These are phyloP conservation scores for Hypena proboscidalis DNA, from an alignment of 2,888 invertebrate genomes.

Conservation along the genomic window DNA sequence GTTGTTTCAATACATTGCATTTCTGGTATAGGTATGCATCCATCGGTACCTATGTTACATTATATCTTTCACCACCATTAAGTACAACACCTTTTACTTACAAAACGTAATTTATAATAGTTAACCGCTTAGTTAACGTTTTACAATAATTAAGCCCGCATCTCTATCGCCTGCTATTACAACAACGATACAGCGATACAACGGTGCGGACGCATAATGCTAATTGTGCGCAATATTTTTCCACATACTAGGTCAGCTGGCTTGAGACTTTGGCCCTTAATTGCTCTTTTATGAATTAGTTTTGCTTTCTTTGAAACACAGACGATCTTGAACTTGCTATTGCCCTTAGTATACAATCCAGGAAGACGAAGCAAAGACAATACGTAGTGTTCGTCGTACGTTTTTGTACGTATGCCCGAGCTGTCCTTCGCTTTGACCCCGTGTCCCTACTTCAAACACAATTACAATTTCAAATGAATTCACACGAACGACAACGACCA, in stretches of 20 bases:
- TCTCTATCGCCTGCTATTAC: conserved; percentile 20
- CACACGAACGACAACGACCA: conserved; percentile 69
- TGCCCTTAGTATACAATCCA: conserved; percentile 37
- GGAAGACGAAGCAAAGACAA: conserved; percentile 43
- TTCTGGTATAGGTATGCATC: no score
- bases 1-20: no score
- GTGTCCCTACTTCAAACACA: conserved; percentile 56
- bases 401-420: conserved; percentile 30
- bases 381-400: conserved; percentile 23
- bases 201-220: conserved; percentile 15
- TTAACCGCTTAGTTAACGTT: no score
- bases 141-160: no score
- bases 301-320: conserved; percentile 17
- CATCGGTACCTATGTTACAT: no score
- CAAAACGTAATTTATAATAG: no score
- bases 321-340: conserved; percentile 28
- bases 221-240: conserved; percentile 24
- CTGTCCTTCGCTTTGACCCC: conserved; percentile 66
- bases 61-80: no score
- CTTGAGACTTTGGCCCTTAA: conserved; percentile 15
- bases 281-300: conserved; percentile 19
- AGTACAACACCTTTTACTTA: no score
- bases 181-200: conserved; percentile 6
- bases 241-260: conserved; percentile 14
- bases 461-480: conserved; percentile 79